Evolutionary conservation across 2,113 vertebrate species (phyloP).

Genomic region (Polypterus senegalus): DNA sequence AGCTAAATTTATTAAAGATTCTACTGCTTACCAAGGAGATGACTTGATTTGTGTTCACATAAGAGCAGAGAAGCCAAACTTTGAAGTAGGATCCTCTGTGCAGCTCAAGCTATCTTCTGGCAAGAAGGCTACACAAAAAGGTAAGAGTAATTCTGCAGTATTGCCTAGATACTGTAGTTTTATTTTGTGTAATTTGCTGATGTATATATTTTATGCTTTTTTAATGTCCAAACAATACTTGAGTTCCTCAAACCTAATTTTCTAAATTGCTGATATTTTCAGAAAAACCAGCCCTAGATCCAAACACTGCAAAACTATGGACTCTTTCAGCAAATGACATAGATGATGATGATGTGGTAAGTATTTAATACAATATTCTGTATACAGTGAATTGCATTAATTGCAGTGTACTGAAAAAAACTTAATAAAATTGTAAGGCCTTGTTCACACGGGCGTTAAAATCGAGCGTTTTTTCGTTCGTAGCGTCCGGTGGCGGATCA

Average conservation of each 20-base stretch:
- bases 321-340: constrained; percentile 81
- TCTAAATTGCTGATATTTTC: constrained; percentile 9
- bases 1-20: constrained; percentile 24
- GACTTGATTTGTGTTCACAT: constrained; percentile 47
- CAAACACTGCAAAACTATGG: constrained; percentile 69
- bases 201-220: not conserved
- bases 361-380: constrained; percentile 12
- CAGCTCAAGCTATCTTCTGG: constrained; percentile 67
- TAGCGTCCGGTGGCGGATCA: too few relatives aligned
- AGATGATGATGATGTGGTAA: constrained; percentile 75
- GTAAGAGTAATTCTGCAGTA: constrained; percentile 19
- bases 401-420: too few relatives aligned
- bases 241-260: not conserved
- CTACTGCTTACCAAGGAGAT: constrained; percentile 47
- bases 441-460: too few relatives aligned
- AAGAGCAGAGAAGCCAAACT: constrained; percentile 73
- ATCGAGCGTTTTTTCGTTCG: too few relatives aligned
- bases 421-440: too few relatives aligned
- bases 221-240: not conserved
- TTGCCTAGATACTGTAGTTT: too few relatives aligned
- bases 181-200: not conserved
- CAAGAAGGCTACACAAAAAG: constrained; percentile 46
- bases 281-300: constrained; percentile 74
- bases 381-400: too few relatives aligned
- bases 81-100: constrained; percentile 80